Evolutionary conservation across 2,797 vertebrate genomes (phyloP).

Genomic region (Rousettus madagascariensis): DNA sequence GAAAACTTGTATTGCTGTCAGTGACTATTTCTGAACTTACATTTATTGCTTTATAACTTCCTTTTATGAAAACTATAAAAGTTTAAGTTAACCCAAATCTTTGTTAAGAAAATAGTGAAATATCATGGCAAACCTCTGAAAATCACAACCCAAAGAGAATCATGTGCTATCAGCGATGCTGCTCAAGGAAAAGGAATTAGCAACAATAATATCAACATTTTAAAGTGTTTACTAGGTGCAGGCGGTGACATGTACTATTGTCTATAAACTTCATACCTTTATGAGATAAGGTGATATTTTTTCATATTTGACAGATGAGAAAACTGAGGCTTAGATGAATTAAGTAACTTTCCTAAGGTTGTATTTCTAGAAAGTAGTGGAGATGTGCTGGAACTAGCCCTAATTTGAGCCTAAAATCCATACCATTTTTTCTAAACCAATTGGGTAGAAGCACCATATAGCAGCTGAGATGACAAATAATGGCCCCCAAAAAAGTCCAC

Average conservation of each 20-base stretch:
- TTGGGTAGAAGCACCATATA: background rate
- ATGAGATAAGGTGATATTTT: background rate
- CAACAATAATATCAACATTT: background rate
- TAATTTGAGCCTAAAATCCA: background rate
- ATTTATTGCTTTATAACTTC: background rate
- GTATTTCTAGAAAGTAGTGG: background rate
- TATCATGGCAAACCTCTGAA: background rate
- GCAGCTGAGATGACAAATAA: background rate
- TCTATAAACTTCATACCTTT: background rate
- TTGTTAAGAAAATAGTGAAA: background rate
- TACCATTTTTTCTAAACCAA: background rate
- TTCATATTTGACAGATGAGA: background rate
- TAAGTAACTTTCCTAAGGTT: background rate
- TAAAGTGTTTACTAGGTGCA: background rate
- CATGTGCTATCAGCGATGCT: background rate
- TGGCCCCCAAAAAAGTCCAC: background rate
- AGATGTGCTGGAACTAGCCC: background rate
- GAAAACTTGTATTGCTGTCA: background rate
- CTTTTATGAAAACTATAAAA: conserved; percentile 11
- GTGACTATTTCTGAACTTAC: conserved; percentile 7
- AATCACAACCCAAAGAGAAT: background rate
- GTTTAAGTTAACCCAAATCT: conserved; percentile 31
- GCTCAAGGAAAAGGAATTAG: background rate
- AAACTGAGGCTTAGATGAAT: conserved; percentile 2
- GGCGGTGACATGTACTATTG: background rate